Evolutionary conservation across 30 jellyfish, hydroid and myxozoan genomes (phyloP).

Genomic region (Catostylus mosaicus): DNA sequence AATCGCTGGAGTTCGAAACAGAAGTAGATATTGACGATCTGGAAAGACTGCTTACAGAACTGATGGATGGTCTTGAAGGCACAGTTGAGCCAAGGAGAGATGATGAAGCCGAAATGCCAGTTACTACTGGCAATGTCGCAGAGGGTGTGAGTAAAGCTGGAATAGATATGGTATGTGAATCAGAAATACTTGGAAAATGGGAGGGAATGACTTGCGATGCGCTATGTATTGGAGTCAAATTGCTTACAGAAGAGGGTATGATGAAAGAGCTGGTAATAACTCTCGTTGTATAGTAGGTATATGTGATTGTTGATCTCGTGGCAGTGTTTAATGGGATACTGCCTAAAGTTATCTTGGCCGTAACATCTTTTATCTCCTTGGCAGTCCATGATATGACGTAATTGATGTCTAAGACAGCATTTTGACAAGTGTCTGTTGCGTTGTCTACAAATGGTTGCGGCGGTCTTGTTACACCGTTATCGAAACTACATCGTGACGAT

Average conservation of each 20-base stretch:
- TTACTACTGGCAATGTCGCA: neutral
- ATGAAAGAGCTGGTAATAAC: conserved; percentile 9
- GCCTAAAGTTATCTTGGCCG: conserved; percentile 66
- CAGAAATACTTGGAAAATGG: neutral
- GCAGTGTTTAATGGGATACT: conserved; percentile 35
- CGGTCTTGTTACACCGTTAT: conserved; percentile 50
- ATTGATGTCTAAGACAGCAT: conserved; percentile 70
- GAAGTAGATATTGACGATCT: neutral
- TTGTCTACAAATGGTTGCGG: conserved; percentile 41
- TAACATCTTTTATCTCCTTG: conserved; percentile 18
- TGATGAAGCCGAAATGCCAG: neutral
- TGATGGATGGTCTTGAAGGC: neutral
- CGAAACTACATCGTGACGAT: conserved; percentile 49
- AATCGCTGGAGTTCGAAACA: neutral
- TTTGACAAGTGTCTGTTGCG: conserved; percentile 33
- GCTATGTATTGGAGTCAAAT: neutral
- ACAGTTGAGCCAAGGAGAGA: neutral
- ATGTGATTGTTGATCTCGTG: conserved; percentile 42
- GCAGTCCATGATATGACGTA: conserved; percentile 67
- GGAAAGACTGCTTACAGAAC: neutral
- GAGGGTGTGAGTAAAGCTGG: too few relatives aligned
- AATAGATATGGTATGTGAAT: neutral
- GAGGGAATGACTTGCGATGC: neutral
- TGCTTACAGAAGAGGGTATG: neutral
- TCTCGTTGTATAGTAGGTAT: conserved; percentile 30